Evolutionary conservation across 2,113 vertebrate species (phyloP).

Genomic region (Sebastes fasciatus): DNA sequence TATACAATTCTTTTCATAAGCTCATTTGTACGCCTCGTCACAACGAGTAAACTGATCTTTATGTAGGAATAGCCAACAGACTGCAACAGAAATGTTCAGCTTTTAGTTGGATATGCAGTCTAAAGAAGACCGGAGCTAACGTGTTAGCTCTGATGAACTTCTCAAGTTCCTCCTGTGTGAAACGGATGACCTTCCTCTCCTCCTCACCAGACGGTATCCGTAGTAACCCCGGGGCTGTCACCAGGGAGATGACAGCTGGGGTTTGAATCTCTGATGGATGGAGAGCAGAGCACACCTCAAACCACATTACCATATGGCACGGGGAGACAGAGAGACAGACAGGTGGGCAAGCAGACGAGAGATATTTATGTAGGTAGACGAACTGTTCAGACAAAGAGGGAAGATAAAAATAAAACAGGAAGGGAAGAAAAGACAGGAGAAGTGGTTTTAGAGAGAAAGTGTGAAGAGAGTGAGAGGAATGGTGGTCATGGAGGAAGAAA

Average conservation of each 20-base stretch:
- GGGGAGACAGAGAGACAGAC: slow-evolving; percentile 30
- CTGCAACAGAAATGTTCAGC: not conserved
- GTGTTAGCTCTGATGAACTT: slow-evolving; percentile 9
- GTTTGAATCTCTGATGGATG: slow-evolving; percentile 67
- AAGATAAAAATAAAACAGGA: slow-evolving; percentile 20
- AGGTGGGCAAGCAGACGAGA: slow-evolving; percentile 48
- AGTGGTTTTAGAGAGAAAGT: slow-evolving; percentile 36
- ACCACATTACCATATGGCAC: slow-evolving; percentile 74
- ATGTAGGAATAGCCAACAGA: not conserved
- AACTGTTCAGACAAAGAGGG: slow-evolving; percentile 7
- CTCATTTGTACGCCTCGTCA: not conserved
- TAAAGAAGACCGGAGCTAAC: not conserved
- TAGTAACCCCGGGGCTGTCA: slow-evolving; percentile 41
- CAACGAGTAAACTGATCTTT: not conserved
- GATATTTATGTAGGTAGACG: slow-evolving; percentile 32
- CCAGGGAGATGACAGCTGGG: slow-evolving; percentile 66
- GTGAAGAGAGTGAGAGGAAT: slow-evolving; percentile 33
- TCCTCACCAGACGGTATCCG: slow-evolving; percentile 48
- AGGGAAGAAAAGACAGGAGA: not conserved
- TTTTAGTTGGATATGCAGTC: not conserved
- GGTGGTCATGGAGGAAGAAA: slow-evolving; percentile 27
- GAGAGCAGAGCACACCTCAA: slow-evolving; percentile 59
- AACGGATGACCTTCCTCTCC: slow-evolving; percentile 53
- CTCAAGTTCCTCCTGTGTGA: slow-evolving; percentile 26
- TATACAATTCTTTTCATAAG: not conserved